These are phyloP conservation scores for Drosophila paranaensis DNA, from an alignment of 2,888 invertebrate species.

Conservation along the genomic window DNA sequence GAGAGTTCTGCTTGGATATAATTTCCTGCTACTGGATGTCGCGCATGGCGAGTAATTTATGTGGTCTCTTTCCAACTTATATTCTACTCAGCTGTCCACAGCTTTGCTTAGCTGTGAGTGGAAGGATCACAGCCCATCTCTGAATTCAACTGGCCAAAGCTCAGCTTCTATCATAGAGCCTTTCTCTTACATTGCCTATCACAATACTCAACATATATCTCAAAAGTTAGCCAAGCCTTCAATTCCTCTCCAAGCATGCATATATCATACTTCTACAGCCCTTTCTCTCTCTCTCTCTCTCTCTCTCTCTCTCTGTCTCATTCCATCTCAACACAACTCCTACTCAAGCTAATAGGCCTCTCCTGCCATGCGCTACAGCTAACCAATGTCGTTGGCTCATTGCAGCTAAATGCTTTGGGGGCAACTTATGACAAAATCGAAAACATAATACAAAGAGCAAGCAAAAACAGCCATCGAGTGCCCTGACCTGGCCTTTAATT, in stretches of 20 bases:
- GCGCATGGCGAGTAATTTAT: too few relatives aligned
- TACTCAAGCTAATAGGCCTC: conserved; percentile 3
- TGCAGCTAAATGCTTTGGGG: conserved; percentile 14
- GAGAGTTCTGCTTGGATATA: too few relatives aligned
- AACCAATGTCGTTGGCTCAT: conserved; percentile 17
- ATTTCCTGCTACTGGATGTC: too few relatives aligned
- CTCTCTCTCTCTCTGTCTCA: neutral
- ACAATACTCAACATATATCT: neutral
- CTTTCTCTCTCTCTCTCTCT: neutral
- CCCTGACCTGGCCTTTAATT: conserved; percentile 50
- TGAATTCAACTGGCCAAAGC: too few relatives aligned
- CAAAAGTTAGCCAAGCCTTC: neutral
- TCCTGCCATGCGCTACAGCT: conserved; percentile 3
- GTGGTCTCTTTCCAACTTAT: too few relatives aligned
- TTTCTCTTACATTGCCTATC: too few relatives aligned
- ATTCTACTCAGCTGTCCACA: too few relatives aligned
- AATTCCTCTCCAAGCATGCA: neutral
- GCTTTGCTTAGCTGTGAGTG: too few relatives aligned
- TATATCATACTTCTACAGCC: neutral
- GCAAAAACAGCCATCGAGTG: conserved; percentile 13
- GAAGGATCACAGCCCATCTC: too few relatives aligned
- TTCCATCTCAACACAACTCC: neutral
- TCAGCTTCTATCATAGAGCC: too few relatives aligned
- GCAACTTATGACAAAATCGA: conserved; percentile 25
- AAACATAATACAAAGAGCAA: conserved; percentile 11